Evolutionary conservation across 2,113 vertebrate genomes (phyloP).

Genomic region (Pterocles burchelli): DNA sequence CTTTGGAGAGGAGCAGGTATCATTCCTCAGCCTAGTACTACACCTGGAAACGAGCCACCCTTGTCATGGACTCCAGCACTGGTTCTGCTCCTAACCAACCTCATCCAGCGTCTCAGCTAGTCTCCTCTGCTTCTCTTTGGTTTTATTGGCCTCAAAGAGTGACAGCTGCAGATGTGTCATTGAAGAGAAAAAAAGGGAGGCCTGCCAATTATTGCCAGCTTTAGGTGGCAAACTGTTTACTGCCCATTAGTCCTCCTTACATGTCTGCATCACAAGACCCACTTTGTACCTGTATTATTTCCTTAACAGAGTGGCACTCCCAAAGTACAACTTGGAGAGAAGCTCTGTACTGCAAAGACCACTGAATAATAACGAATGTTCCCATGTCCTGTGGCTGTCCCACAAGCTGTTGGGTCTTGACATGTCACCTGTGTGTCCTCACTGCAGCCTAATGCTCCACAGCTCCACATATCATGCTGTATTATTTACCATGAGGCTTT

Average conservation of each 20-base stretch:
- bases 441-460: not conserved
- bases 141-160: not conserved
- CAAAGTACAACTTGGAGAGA: not conserved
- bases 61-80: not conserved
- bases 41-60: not conserved
- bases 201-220: not conserved
- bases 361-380: not conserved
- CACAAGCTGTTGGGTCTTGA: not conserved
- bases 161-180: not conserved
- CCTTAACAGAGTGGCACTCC: accelerated
- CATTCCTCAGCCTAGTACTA: not conserved
- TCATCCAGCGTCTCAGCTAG: not conserved
- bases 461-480: not conserved
- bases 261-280: not conserved
- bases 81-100: not conserved
- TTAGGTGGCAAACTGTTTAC: not conserved
- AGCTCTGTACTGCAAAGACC: not conserved
- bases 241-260: not conserved
- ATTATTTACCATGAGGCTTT: not conserved
- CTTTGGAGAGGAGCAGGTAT: not conserved
- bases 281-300: not conserved
- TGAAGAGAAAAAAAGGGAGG: not conserved
- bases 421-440: not conserved
- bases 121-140: not conserved
- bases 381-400: not conserved